Base-by-base conservation (phyloP, 1,140 invertebrate species). In the Drosophila lini region DNA sequence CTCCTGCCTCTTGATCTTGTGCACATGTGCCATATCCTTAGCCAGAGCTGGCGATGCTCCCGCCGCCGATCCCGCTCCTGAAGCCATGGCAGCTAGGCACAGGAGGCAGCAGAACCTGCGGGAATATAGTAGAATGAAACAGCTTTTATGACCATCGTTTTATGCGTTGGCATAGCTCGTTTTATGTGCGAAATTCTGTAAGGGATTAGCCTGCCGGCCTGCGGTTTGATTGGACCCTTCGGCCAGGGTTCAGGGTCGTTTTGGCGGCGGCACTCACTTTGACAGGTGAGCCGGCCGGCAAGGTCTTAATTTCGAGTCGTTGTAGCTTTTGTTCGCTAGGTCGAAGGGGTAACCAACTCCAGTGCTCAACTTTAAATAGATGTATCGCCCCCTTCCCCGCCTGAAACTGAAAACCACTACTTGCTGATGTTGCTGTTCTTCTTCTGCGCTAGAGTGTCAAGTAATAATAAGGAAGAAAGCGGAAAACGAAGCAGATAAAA, bases 161-260 rank as follows among this genome's bases (percentile, higher is more conserved):
- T 70, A 82, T 82, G 75, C 45, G 36, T 38, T 57, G 31, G 38
- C 32, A 67, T 45, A 34, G 69, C 52, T 48, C 9, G 61, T 80
- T 86, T 79, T 80, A 88, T 80, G 58, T 77, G 73, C 77, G 84
- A 80, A 89, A 80, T 80, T 80, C 77, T 62, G 55, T 61, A 83
- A 70, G 84, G 80, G 80, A 88, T 86, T 89, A 89, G 70, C 62
- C 36, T 15, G 19, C 59, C 32, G n/a, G n/a, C 47, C 64, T 62
- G 74, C 40, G 75, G 74, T 78, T 69, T 62, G 74, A 78, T 78
- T 77, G 73, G 16, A 38, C 19, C 69, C 40, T 53, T 16, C 31
- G 73, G 41, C 22, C 52, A 48, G 56, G 61, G 83, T 88, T 86
- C 84, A 86, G 80, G 83, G 83, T 88, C 83, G 68, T 67, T 71